These are phyloP conservation scores for Cremastinae sp. DNA, from an alignment of 2,888 invertebrate species.

Conservation along the genomic window DNA sequence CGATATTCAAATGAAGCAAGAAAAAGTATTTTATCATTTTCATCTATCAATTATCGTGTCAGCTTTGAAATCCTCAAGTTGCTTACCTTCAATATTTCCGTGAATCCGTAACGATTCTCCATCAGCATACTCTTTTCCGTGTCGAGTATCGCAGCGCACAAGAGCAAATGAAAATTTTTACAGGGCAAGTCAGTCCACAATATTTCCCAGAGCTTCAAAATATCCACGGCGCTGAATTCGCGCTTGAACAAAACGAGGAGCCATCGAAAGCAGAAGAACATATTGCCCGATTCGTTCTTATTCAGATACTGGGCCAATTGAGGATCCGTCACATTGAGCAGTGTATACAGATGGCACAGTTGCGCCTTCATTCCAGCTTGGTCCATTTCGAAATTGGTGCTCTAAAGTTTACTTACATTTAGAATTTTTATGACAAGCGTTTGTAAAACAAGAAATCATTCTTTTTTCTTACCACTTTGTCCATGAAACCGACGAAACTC, in stretches of 20 bases:
- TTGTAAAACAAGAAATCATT: neutral
- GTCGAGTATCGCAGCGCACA: constrained; percentile 96
- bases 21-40: neutral
- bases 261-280: constrained; percentile 99
- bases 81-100: constrained; percentile 94
- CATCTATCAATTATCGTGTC: no score
- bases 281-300: constrained; percentile 94
- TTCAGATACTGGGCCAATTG: constrained; percentile 92
- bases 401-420: constrained; percentile 66
- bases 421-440: neutral
- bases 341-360: constrained; percentile 90
- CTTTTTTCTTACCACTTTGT: constrained; percentile 88
- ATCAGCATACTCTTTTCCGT: constrained; percentile 93
- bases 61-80: neutral
- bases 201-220: constrained; percentile 97
- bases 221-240: constrained; percentile 93
- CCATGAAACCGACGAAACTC: constrained; percentile 99
- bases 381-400: constrained; percentile 97
- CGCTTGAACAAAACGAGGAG: constrained; percentile 97
- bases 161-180: constrained; percentile 95
- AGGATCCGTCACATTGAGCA: constrained; percentile 92
- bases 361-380: constrained; percentile 98
- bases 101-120: constrained; percentile 95
- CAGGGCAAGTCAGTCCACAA: constrained; percentile 98
- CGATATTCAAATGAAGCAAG: neutral